phyloP scores from a whole-genome alignment of 1,140 invertebrate species.

The Drosophila novamexicana region DNA sequence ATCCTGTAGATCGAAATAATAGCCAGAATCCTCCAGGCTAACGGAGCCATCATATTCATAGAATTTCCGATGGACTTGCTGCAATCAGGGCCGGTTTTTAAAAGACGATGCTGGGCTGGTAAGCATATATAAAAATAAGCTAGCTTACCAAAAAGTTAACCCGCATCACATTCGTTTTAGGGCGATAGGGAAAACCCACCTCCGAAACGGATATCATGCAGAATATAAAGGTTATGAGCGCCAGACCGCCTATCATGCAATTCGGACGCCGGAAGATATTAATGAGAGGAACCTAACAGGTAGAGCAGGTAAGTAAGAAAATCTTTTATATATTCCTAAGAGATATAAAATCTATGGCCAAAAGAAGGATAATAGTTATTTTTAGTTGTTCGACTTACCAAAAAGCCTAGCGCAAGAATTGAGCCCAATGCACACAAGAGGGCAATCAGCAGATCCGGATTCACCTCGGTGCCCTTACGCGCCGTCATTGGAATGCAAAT shows the following conservation, averaged over 20 bases:
- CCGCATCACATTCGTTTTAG: conserved; percentile 88
- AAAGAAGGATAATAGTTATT: too few species aligned
- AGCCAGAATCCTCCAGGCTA: conserved; percentile 87
- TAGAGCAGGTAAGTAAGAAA: too few species aligned
- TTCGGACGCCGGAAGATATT: conserved; percentile 65
- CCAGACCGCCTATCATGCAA: conserved; percentile 59
- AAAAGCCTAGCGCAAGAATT: conserved; percentile 61
- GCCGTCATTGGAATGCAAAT: conserved; percentile 89
- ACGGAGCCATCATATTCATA: conserved; percentile 86
- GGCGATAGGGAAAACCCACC: conserved; percentile 91
- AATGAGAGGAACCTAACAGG: conserved; percentile 54
- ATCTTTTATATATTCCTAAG: too few species aligned
- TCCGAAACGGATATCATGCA: conserved; percentile 88
- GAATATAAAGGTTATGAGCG: conserved; percentile 85
- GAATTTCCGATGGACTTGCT: conserved; percentile 88
- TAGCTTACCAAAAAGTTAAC: conserved; percentile 88
- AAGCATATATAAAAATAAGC: accelerated
- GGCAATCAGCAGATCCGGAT: conserved; percentile 87
- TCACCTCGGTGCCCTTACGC: conserved; percentile 86
- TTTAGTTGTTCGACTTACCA: conserved; percentile 48
- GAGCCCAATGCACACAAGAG: conserved; percentile 84
- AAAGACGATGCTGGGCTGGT: too few species aligned
- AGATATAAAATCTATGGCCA: too few species aligned
- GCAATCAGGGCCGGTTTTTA: not conserved
- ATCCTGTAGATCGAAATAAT: conserved; percentile 90